Evolutionary conservation across 2,888 invertebrate species (phyloP).

Genomic region (Myathropa florea): DNA sequence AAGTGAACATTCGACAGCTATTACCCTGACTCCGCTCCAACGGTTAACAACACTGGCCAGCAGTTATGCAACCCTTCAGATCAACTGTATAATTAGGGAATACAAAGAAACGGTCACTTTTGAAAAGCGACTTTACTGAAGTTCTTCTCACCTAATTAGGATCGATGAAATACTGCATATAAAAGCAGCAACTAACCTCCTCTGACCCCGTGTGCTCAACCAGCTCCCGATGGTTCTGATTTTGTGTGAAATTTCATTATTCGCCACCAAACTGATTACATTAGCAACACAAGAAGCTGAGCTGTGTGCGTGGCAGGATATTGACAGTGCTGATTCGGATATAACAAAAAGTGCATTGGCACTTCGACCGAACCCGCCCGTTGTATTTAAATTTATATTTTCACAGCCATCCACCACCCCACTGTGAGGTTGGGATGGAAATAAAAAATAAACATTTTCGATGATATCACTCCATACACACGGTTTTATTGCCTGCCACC

Average conservation of each 20-base stretch:
- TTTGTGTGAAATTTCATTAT: slow-evolving; percentile 15
- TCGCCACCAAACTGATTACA: neutral
- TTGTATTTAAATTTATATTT: slow-evolving; percentile 39
- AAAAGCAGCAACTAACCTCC: neutral
- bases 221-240: neutral
- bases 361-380: neutral
- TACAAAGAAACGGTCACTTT: no score
- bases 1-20: no score
- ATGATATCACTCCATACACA: slow-evolving; percentile 33
- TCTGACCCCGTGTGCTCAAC: neutral
- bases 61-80: no score
- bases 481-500: slow-evolving; percentile 32
- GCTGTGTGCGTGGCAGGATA: slow-evolving; percentile 2
- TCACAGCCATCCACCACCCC: neutral
- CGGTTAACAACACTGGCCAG: no score
- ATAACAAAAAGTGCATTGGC: slow-evolving; percentile 8
- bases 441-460: neutral
- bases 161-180: neutral
- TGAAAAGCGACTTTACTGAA: no score
- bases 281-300: neutral
- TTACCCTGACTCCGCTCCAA: no score
- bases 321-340: slow-evolving; percentile 28
- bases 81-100: no score
- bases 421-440: neutral
- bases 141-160: no score